phyloP scores from a whole-genome alignment of 1,140 invertebrate species.

The Vollenhovia emeryi region DNA sequence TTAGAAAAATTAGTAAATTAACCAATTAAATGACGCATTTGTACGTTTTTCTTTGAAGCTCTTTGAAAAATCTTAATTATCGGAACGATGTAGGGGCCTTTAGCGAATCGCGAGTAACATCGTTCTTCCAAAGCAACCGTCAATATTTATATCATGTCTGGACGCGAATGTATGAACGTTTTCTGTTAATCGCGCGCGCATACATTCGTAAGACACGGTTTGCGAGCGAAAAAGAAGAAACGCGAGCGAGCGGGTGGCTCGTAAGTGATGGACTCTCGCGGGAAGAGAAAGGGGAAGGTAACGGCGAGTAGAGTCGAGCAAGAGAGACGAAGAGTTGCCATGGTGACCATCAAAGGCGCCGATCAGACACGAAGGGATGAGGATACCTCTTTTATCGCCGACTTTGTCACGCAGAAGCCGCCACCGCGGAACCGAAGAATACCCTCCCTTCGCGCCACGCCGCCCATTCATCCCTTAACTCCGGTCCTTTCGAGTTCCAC shows the following conservation, averaged over 20 bases:
- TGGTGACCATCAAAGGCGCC: slow-evolving; percentile 80
- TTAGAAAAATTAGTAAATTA: neutral
- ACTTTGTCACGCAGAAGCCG: slow-evolving; percentile 75
- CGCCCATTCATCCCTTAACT: slow-evolving; percentile 45
- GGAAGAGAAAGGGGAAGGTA: neutral
- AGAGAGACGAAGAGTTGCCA: slow-evolving; percentile 72
- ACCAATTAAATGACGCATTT: neutral
- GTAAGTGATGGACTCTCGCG: slow-evolving; percentile 34
- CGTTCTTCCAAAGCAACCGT: neutral
- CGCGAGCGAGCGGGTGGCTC: neutral
- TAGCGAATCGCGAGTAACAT: neutral
- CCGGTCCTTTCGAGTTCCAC: slow-evolving; percentile 17
- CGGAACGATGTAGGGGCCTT: neutral
- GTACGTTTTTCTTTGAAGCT: neutral
- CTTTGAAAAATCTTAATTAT: neutral
- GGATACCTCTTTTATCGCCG: slow-evolving; percentile 67
- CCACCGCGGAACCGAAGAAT: slow-evolving; percentile 73
- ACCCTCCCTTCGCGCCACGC: slow-evolving; percentile 57
- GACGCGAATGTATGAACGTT: neutral
- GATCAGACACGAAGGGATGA: slow-evolving; percentile 75
- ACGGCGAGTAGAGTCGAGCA: slow-evolving; percentile 25
- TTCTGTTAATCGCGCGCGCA: slow-evolving; percentile 18
- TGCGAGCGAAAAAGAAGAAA: neutral
- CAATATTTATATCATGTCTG: slow-evolving; percentile 36
- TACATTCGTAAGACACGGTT: neutral